Evolutionary conservation across 2,113 vertebrate species (phyloP), one percentile per base, ranked within the genome.

Genomic region (Girardinichthys multiradiatus): DNA sequence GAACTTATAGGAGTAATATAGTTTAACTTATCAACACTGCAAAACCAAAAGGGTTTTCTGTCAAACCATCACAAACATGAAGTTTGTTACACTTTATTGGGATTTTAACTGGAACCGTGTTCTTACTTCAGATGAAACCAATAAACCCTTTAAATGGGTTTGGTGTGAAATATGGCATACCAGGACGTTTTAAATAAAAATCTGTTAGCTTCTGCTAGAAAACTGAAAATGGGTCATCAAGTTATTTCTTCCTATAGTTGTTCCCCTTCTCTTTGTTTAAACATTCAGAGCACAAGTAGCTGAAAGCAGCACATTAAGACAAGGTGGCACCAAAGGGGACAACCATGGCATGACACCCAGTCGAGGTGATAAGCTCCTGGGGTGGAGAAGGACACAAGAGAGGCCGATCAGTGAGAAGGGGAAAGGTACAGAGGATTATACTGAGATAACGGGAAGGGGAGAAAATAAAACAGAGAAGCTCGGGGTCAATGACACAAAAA

Each of bases 331-430:
- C 57, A 57, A 69, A 76, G 89, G 86, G 76, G 79, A 51, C 57
- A 84, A 92, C 88, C 91, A 82, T 86, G 85, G 80, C 76, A 76
- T 77, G 72, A 71, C 80, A 81, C 86, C 84, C 77, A 79, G 88
- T 73, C 58, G 80, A 82, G 83, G 85, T 75, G 69, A 83, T 80
- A 76, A 61, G 72, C 80, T 79, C 79, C 51, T 69, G 66, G 82
- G 71, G 70, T 42, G 26, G 58, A 65, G 54, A 64, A 76, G 35
- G 72, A 80, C 70, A 70, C 73, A 63, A 54, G 75, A 64, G 70
- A 61, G 68, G 59, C 64, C 65, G 64, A 57, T 66, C 26, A 5
- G 37, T 10, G 62, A 35, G 42, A 74, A 27, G 29, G 54, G 21
- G 27, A 66, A 72, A 45, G 8, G 29, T 15, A 48, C 0, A 45